These are phyloP conservation scores for Diarsia brunnea DNA, from an alignment of 2,888 invertebrate genomes.

Conservation along the genomic window DNA sequence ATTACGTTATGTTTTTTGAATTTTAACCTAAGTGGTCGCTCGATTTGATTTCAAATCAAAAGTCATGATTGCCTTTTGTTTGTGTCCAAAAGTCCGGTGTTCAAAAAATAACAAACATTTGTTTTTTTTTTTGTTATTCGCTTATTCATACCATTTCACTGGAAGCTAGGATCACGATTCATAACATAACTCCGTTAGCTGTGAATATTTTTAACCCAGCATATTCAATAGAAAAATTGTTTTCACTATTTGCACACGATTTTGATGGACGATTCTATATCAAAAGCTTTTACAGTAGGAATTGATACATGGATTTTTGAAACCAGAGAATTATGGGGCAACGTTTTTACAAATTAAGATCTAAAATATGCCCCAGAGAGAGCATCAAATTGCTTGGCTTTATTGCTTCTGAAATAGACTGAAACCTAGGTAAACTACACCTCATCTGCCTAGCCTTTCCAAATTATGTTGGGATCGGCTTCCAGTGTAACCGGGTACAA, in stretches of 20 bases:
- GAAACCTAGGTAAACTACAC: neutral
- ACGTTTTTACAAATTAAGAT: neutral
- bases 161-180: conserved; percentile 26
- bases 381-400: conserved; percentile 29
- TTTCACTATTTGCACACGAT: conserved; percentile 33
- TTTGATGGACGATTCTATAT: conserved; percentile 23
- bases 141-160: conserved; percentile 34
- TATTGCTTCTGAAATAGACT: conserved; percentile 25
- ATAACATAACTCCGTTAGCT: conserved; percentile 37
- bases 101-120: conserved; percentile 16
- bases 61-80: conserved; percentile 9
- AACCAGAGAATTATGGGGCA: neutral
- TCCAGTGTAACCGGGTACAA: too few species aligned
- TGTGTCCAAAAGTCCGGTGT: neutral
- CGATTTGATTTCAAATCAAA: neutral
- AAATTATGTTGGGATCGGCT: too few species aligned
- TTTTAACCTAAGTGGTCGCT: neutral
- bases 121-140: conserved; percentile 16
- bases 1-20: neutral
- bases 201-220: conserved; percentile 43
- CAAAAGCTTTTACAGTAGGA: conserved; percentile 25
- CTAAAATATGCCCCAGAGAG: conserved; percentile 15
- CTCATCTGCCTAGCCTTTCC: too few species aligned
- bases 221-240: conserved; percentile 35
- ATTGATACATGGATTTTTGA: conserved; percentile 21